A percentile compares a stretch with the other conserved stretches of the same genome.
Conservation (phyloP, 2,888 invertebrate species). For the Pandemis corylana region DNA sequence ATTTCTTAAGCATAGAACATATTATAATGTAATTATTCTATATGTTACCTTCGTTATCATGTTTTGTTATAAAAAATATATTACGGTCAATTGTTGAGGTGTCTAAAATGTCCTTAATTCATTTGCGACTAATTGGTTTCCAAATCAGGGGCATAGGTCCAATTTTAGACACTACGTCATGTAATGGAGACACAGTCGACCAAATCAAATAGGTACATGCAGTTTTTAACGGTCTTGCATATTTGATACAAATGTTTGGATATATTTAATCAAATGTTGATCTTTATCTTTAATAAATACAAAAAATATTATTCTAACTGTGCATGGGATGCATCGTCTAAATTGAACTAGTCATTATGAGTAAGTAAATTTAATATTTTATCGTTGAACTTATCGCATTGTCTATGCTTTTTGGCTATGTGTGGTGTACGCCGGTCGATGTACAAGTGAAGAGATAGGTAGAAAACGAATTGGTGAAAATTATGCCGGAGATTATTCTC, state of each 20-base stretch:
- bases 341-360: slow-evolving; percentile 54
- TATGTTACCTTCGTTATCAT: slow-evolving; percentile 39
- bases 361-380: slow-evolving; percentile 41
- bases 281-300: slow-evolving; percentile 45
- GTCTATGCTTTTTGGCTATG: slow-evolving; percentile 38
- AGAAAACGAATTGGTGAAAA: slow-evolving; percentile 32
- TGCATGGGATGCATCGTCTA: slow-evolving; percentile 51
- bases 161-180: slow-evolving; percentile 15
- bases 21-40: slow-evolving; percentile 37
- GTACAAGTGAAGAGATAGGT: slow-evolving; percentile 25
- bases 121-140: slow-evolving; percentile 35
- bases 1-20: slow-evolving; percentile 41
- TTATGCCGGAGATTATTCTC: neutral
- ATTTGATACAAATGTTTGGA: slow-evolving; percentile 43
- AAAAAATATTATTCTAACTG: slow-evolving; percentile 39
- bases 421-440: slow-evolving; percentile 8
- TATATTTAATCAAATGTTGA: slow-evolving; percentile 43
- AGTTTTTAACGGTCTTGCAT: slow-evolving; percentile 35
- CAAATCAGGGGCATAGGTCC: slow-evolving; percentile 19
- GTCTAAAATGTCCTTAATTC: slow-evolving; percentile 44
- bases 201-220: slow-evolving; percentile 20
- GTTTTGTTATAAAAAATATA: slow-evolving; percentile 40
- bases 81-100: slow-evolving; percentile 57
- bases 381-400: slow-evolving; percentile 41
- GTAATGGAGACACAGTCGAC: slow-evolving; percentile 25